Base-by-base conservation (phyloP, 2,888 invertebrate genomes). In the Andrena fulva region DNA sequence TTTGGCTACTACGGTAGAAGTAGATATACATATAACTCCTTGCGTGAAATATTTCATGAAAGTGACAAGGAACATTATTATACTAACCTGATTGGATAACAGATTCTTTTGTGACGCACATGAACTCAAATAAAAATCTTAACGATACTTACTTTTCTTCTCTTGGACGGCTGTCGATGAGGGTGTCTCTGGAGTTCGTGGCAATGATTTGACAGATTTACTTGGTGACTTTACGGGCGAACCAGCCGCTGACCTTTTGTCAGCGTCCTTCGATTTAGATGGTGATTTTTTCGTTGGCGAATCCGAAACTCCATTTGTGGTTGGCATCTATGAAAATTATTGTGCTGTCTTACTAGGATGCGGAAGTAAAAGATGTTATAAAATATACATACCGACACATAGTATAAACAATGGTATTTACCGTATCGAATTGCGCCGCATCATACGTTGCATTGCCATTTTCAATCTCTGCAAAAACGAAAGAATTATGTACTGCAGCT, bases 391-490 rank as follows among this genome's bases (percentile, higher is more conserved):
- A n/a, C 16, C 33, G 27, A n/a, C 3, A 2, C 12, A 4, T 6
- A 48, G 20, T 29, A 2, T 63, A 60, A 56, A 7, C 7, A 24
- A 56, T 27, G 24, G 72, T 77, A 84, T 29, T 96, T 95, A 97
- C 93, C 85, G 89, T 97, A 95, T 97, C 96, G 94, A 97, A 96
- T 94, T 97, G 97, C 73, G 97, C 97, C 77, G 97, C 96, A 93
- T 97, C 97, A 93, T 97, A 97, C 42, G 97, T 97, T 62, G 97
- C 97, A 92, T 97, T 97, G 91, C 97, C 97, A 90, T 97, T 97
- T 93, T 97, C 97, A 52, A 97, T 97, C 95, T 97, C 97, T 97
- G 96, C 87, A 10, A 95, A 95, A 94, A 89, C 75, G 20, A 77
- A 56, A 79, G 68, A 83, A 2, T 42, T 52, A 48, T 31, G 54